Evolutionary conservation across 2,888 invertebrate species (phyloP).

Genomic region (Conistra vaccinii): DNA sequence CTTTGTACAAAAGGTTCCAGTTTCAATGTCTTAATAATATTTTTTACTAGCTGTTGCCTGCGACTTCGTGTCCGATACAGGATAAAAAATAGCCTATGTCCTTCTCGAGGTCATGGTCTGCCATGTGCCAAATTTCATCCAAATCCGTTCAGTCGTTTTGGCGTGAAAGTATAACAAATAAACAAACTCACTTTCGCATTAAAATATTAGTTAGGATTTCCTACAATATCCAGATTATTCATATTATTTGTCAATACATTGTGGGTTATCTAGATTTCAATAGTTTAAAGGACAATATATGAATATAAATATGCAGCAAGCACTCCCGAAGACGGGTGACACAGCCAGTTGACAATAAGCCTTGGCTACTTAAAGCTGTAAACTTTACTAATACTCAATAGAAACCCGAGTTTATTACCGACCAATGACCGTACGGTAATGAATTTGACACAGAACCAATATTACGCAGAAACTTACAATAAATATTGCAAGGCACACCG

Average conservation of each 20-base stretch:
- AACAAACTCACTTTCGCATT: too few species aligned
- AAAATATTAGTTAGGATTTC: too few species aligned
- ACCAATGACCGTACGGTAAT: constrained; percentile 66
- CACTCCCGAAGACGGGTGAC: constrained; percentile 10
- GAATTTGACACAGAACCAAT: constrained; percentile 65
- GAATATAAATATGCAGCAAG: constrained; percentile 6
- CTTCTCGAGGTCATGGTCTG: too few species aligned
- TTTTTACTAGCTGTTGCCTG: too few species aligned
- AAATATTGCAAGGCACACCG: constrained; percentile 29
- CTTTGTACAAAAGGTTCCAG: too few species aligned
- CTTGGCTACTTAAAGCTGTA: constrained; percentile 44
- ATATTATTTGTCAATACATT: background rate
- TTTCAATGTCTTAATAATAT: too few species aligned
- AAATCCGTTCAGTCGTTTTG: too few species aligned
- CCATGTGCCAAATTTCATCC: too few species aligned
- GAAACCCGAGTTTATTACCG: constrained; percentile 67
- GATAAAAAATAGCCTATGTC: too few species aligned
- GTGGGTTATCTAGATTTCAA: constrained; percentile 5
- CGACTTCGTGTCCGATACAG: too few species aligned
- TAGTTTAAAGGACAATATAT: background rate
- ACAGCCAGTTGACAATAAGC: constrained; percentile 35
- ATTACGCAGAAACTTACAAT: constrained; percentile 23
- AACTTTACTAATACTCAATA: constrained; percentile 57
- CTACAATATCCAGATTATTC: background rate
- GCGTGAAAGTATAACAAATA: too few species aligned